Base-by-base conservation (phyloP, 2,888 invertebrate species). In the Hylaea fasciaria region DNA sequence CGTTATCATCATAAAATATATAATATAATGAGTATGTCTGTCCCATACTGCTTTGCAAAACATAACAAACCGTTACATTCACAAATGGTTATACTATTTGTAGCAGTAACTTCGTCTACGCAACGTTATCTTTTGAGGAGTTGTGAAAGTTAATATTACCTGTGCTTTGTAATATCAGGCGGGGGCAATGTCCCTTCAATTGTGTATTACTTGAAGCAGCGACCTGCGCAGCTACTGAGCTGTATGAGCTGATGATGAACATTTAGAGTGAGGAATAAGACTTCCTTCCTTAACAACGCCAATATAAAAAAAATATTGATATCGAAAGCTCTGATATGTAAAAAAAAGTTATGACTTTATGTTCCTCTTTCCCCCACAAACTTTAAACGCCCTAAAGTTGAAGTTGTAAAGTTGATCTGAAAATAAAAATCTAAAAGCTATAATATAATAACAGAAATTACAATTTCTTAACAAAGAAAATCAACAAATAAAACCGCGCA, bases 141-240 rank as follows among this genome's bases (percentile, higher is more conserved):
- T 14, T 28, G 40, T 50, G 14, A 49, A 49, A 11, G 39, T 46
- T 50, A 50, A 40, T 50, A 13, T 50, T 39, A 50, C 50, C 40
- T 50, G 50, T 50, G 37, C 48, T 13, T 0, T 4, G 37, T 56
- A 50, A 50, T 45, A 78, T 81, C 77, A 65, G 49, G 45, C n/a
- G n/a, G 37, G 12, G 62, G 68, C 69, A 74, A 75, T 76, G 76
- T 75, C 67, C 37, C 2, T 2, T 1, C 37, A 9, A 37, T n/a
- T 12, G 37, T 37, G n/a, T n/a, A 37, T 9, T n/a, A n/a, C 10
- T 37, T n/a, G 37, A 37, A 10, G 37, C 37, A 37, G n/a, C 4
- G 37, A 12, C 10, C 12, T 12, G 3, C 22, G n/a, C n/a, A n/a
- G 37, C 4, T 37, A n/a, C n/a, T n/a, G n/a, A n/a, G n/a, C n/a